These are phyloP conservation scores for Australoheros facetus DNA, from an alignment of 2,797 vertebrate species.

Conservation along the genomic window DNA sequence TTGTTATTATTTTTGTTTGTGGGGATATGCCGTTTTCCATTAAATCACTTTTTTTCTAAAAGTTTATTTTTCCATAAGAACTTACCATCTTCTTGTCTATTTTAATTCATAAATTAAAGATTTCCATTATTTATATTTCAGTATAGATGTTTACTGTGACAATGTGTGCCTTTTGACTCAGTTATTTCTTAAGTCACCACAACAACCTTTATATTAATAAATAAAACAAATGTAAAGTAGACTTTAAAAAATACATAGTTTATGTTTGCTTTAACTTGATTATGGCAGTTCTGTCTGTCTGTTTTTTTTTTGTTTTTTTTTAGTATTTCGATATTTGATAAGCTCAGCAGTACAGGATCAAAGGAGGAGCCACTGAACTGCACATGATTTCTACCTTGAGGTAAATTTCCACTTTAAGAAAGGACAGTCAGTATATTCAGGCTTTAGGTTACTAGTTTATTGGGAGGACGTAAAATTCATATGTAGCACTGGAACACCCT, in stretches of 20 bases:
- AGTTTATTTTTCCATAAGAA: neutral
- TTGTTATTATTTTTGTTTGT: neutral
- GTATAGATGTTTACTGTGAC: neutral
- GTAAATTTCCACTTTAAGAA: conserved; percentile 2
- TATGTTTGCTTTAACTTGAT: neutral
- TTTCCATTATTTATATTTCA: neutral
- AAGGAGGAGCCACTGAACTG: neutral
- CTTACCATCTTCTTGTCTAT: neutral
- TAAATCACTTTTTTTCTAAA: neutral
- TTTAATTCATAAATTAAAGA: neutral
- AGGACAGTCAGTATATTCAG: neutral
- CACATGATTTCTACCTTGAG: neutral
- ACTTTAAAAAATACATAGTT: neutral
- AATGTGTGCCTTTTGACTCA: neutral
- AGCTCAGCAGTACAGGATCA: too few species aligned
- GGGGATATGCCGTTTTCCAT: neutral
- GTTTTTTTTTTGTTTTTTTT: neutral
- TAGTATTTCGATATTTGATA: neutral
- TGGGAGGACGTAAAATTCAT: conserved; percentile 8
- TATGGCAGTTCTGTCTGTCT: neutral
- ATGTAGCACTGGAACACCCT: conserved; percentile 13
- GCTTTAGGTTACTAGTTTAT: neutral
- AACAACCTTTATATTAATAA: too few species aligned
- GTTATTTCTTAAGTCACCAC: neutral
- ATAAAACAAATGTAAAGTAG: neutral